Percentiles rank a stretch among this genome's conserved stretches.
These are phyloP conservation scores for Perithous albicinctus DNA, from an alignment of 2,888 invertebrate species.

Conservation along the genomic window DNA sequence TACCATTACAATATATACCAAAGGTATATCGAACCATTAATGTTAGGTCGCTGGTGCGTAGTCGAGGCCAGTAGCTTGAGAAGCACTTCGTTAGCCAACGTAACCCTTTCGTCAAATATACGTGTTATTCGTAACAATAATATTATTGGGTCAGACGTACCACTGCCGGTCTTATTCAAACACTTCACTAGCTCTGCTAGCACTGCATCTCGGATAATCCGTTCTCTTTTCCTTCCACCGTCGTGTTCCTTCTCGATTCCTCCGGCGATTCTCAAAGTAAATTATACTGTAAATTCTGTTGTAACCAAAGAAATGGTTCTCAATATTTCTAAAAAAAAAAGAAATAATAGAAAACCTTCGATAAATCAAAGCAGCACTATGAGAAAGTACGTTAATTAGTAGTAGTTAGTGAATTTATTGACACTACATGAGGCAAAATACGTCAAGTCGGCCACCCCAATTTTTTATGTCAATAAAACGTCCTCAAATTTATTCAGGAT, in stretches of 20 bases:
- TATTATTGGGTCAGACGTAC: constrained; percentile 69
- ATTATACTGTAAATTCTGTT: not conserved
- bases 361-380: no score
- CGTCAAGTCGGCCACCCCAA: no score
- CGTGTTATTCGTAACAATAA: constrained; percentile 70
- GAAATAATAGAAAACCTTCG: no score
- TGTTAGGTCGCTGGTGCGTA: constrained; percentile 38
- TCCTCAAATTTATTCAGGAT: no score
- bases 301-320: not conserved
- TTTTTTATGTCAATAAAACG: no score
- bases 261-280: constrained; percentile 8
- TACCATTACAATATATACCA: not conserved
- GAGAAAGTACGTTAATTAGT: no score
- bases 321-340: no score
- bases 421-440: no score
- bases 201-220: constrained; percentile 32
- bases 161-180: constrained; percentile 52
- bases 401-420: no score
- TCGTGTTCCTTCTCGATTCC: constrained; percentile 1
- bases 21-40: constrained; percentile 44
- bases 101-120: constrained; percentile 70
- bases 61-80: constrained; percentile 4
- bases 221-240: constrained; percentile 30
- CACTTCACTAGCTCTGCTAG: constrained; percentile 32
- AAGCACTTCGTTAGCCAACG: constrained; percentile 60